Conservation (phyloP, 2,888 invertebrate genomes). For the Drosophila falleni region DNA sequence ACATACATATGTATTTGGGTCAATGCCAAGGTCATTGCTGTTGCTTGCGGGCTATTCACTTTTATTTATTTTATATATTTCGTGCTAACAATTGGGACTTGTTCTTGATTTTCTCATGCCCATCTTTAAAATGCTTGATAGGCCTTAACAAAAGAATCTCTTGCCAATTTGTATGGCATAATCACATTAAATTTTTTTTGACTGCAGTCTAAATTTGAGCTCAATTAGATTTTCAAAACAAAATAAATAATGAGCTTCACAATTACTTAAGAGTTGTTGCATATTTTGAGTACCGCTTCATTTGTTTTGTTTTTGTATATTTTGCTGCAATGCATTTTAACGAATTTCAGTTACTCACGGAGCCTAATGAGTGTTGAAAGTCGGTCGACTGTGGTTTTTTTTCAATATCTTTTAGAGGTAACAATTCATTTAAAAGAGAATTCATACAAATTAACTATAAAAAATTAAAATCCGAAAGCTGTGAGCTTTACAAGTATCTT, state of each 20-base stretch:
- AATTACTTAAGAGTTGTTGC: not conserved
- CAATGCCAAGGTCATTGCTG: conserved; percentile 65
- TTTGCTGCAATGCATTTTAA: not conserved
- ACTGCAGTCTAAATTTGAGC: not conserved
- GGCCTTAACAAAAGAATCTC: conserved; percentile 5
- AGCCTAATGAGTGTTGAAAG: conserved; percentile 2
- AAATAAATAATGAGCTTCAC: not conserved
- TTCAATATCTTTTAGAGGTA: no score
- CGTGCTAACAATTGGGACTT: conserved; percentile 32
- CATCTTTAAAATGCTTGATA: conserved; percentile 1
- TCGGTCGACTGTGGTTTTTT: not conserved
- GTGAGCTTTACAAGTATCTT: no score
- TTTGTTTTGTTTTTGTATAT: not conserved
- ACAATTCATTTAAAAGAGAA: no score
- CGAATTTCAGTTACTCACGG: not conserved
- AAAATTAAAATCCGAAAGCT: no score
- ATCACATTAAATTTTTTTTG: not conserved
- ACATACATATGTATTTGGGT: conserved; percentile 58
- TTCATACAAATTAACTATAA: no score
- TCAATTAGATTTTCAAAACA: not conserved
- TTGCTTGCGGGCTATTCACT: conserved; percentile 47
- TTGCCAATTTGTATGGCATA: conserved; percentile 2
- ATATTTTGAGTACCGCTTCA: no score
- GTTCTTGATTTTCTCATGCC: conserved; percentile 18
- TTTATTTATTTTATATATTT: conserved; percentile 31